phyloP scores from a whole-genome alignment of 2,888 invertebrate genomes.

The Physocephala rufipes region DNA sequence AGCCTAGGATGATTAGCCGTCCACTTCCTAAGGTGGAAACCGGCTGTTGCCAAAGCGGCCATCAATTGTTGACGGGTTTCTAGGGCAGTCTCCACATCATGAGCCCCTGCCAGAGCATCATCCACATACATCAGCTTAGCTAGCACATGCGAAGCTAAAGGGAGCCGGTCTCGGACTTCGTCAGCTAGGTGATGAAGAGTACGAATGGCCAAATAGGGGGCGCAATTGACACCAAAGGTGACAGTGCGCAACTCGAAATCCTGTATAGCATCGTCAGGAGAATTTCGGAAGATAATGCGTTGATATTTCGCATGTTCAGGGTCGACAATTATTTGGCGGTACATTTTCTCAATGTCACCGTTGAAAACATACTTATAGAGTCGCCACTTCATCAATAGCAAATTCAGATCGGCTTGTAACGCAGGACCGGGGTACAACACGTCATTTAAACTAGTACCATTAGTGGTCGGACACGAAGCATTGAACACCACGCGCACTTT shows the following conservation, averaged over 20 bases:
- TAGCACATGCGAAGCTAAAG: neutral
- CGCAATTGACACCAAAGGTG: too few species aligned
- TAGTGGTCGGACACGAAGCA: slow-evolving; percentile 37
- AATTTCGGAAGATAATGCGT: slow-evolving; percentile 39
- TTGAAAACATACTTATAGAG: slow-evolving; percentile 40
- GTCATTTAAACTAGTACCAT: slow-evolving; percentile 26
- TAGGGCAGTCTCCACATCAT: slow-evolving; percentile 30
- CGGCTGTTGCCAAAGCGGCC: slow-evolving; percentile 29
- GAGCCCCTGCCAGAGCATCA: slow-evolving; percentile 34
- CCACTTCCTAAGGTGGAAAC: slow-evolving; percentile 29
- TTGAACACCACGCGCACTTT: slow-evolving; percentile 42
- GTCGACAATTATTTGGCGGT: slow-evolving; percentile 40
- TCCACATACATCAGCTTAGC: slow-evolving; percentile 6
- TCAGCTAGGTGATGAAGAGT: slow-evolving; percentile 36
- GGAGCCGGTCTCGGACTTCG: neutral
- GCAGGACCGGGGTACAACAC: slow-evolving; percentile 16
- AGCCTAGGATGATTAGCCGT: neutral
- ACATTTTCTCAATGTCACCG: slow-evolving; percentile 45
- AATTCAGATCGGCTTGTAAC: neutral
- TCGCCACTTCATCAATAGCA: slow-evolving; percentile 11
- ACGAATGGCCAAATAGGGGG: too few species aligned
- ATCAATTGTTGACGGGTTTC: slow-evolving; percentile 22
- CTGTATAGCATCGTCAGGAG: slow-evolving; percentile 18
- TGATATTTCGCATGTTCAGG: slow-evolving; percentile 37
- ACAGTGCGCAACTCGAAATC: slow-evolving; percentile 27